phyloP scores from a whole-genome alignment of 2,888 invertebrate genomes.

The Mechanitis messenoides region DNA sequence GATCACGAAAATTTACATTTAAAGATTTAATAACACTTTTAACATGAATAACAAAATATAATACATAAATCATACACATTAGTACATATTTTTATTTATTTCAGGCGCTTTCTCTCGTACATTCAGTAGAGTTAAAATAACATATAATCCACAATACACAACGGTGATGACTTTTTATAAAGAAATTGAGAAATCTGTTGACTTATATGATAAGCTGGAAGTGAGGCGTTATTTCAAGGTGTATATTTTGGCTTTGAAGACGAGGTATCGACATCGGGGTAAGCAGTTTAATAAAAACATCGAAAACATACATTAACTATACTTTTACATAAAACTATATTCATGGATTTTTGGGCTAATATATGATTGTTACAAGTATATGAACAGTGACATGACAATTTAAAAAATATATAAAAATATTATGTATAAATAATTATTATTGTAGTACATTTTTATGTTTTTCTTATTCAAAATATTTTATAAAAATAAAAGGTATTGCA shows the following conservation, averaged over 20 bases:
- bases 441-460: no score
- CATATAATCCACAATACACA: conserved; percentile 54
- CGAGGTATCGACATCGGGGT: conserved; percentile 66
- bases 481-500: conserved; percentile 45
- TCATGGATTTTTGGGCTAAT: no score
- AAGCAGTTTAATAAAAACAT: conserved; percentile 3
- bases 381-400: no score
- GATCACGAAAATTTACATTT: no score
- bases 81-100: conserved; percentile 26
- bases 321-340: no score
- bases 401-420: no score
- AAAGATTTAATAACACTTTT: no score
- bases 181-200: conserved; percentile 54
- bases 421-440: no score
- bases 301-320: no score
- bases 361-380: no score
- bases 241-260: conserved; percentile 60
- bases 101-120: conserved; percentile 64
- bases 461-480: no score
- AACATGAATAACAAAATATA: no score
- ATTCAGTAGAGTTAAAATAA: conserved; percentile 64
- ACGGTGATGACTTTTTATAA: conserved; percentile 63
- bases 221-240: conserved; percentile 62
- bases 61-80: not conserved
- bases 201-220: conserved; percentile 47